phyloP scores from a whole-genome alignment of 1,140 invertebrate species.

The Heliconius himera region DNA sequence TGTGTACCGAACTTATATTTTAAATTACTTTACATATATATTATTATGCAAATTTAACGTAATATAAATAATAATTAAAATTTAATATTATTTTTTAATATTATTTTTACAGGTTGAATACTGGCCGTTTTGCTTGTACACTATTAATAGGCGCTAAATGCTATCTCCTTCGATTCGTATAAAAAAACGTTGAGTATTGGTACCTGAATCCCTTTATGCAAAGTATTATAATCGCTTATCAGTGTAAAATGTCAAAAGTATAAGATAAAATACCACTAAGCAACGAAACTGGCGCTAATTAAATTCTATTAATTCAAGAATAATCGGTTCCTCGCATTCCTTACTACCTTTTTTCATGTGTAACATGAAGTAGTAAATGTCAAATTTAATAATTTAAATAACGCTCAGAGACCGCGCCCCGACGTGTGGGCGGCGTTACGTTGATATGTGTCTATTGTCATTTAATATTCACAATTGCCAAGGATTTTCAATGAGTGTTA shows the following conservation, averaged over 20 bases:
- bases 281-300: not conserved
- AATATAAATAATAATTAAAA: not conserved
- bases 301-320: not conserved
- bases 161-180: not conserved
- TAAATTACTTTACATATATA: not conserved
- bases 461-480: not conserved
- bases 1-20: too few species aligned
- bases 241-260: not conserved
- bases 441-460: not conserved
- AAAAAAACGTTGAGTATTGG: not conserved
- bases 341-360: not conserved
- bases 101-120: too few species aligned
- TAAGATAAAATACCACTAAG: not conserved
- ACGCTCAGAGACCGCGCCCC: not conserved
- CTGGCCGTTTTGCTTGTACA: not conserved
- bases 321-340: not conserved
- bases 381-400: conserved; percentile 11
- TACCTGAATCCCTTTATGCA: not conserved
- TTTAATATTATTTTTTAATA: not conserved
- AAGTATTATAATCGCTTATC: not conserved
- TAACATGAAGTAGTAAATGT: not conserved
- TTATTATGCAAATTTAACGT: not conserved
- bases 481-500: not conserved
- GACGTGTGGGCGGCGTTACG: not conserved
- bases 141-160: not conserved